Evolutionary conservation across 2,113 vertebrate species (phyloP).

Genomic region (Gopherus evgoodei): DNA sequence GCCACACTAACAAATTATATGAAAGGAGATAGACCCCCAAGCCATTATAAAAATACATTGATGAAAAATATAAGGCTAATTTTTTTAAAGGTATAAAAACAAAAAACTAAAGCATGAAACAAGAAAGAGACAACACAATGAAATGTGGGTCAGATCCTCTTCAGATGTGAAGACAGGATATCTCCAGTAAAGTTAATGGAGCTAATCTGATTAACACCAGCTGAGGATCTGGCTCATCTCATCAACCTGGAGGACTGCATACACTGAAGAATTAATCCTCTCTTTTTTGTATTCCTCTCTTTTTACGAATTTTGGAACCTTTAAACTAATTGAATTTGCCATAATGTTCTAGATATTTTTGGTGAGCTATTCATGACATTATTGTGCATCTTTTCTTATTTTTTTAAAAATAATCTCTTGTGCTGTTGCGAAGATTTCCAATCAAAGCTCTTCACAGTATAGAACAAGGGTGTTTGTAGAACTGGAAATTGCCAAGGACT

Average conservation of each 20-base stretch:
- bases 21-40: background rate
- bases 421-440: background rate
- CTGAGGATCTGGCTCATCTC: background rate
- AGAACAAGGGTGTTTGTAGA: background rate
- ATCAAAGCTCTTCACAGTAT: rapidly evolving
- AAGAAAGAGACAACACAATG: background rate
- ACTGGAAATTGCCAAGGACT: background rate
- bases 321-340: background rate
- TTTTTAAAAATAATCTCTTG: background rate
- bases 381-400: background rate
- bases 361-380: background rate
- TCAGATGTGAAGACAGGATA: background rate
- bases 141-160: background rate
- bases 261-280: background rate
- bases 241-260: background rate
- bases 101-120: background rate
- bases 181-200: background rate
- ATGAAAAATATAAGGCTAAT: background rate
- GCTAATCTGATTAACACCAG: background rate
- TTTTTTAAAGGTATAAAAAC: background rate
- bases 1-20: background rate
- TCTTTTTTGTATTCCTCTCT: background rate
- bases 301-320: background rate
- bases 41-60: background rate
- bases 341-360: background rate